phyloP scores from a whole-genome alignment of 2,113 vertebrate species.

The Oostethus manadensis region DNA sequence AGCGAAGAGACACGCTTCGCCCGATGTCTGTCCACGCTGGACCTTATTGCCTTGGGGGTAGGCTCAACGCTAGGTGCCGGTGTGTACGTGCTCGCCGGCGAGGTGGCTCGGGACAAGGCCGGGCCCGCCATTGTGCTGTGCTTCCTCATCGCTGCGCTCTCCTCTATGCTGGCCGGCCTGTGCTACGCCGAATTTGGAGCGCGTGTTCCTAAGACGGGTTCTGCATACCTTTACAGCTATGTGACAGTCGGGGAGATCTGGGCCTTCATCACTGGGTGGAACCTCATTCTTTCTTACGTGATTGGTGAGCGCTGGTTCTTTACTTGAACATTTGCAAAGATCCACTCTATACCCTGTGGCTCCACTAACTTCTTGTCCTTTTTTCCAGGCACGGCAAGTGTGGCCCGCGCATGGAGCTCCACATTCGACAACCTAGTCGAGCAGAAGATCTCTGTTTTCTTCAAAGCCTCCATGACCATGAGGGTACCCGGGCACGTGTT shows the following conservation, averaged over 20 bases:
- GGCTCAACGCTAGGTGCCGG: slow-evolving; percentile 91
- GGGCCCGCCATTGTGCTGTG: slow-evolving; percentile 90
- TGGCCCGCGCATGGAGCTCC: slow-evolving; percentile 91
- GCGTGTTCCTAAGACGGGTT: slow-evolving; percentile 89
- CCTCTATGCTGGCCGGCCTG: slow-evolving; percentile 89
- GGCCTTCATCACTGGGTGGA: slow-evolving; percentile 96
- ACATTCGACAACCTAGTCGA: slow-evolving; percentile 89
- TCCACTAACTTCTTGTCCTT: not conserved
- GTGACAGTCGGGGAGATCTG: slow-evolving; percentile 95
- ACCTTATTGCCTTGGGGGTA: slow-evolving; percentile 89
- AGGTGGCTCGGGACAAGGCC: slow-evolving; percentile 86
- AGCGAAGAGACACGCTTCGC: slow-evolving; percentile 77
- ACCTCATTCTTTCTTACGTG: slow-evolving; percentile 94
- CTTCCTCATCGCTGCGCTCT: slow-evolving; percentile 88
- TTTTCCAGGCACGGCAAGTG: slow-evolving; percentile 83
- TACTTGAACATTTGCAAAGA: too few relatives aligned
- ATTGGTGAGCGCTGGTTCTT: slow-evolving; percentile 72
- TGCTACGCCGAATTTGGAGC: slow-evolving; percentile 97
- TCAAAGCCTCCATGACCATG: slow-evolving; percentile 71
- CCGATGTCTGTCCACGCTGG: slow-evolving; percentile 88
- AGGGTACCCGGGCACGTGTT: slow-evolving; percentile 74
- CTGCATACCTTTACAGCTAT: slow-evolving; percentile 95
- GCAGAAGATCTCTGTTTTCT: slow-evolving; percentile 84
- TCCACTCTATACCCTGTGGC: too few relatives aligned
- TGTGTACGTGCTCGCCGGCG: slow-evolving; percentile 87